Evolutionary conservation across 2,888 invertebrate genomes (phyloP), one percentile per base, ranked within the genome.

Genomic region (Hypena proboscidalis): DNA sequence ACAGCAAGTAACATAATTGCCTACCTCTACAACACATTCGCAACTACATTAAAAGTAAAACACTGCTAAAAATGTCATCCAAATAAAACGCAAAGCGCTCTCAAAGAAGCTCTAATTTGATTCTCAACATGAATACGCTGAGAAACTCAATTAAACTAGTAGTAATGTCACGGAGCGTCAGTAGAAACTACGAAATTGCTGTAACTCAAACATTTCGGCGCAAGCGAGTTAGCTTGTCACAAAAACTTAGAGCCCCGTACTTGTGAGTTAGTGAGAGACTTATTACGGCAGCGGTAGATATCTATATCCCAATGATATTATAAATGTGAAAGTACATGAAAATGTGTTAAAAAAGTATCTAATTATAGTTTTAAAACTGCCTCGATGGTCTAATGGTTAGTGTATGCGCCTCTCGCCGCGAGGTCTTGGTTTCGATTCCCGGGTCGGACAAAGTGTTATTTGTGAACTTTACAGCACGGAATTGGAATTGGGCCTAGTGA

Each of bases 151-250:
- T 71, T 70, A 55, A 64, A 67, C 63, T 68, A 61, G 71, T 64
- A 68, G 58, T 62, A 58, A 54, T 62, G 58, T 51, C 56, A 55
- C 62, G 57, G 51, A 57, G 45, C 60, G 56, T 56, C 61, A 64
- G 62, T 53, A 61, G 47, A 59, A 67, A 65, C 70, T 70, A 63
- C 68, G 59, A 74, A 80, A 80, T 78, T 75, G 74, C 75, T 75
- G 60, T 70, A 77, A 77, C 70, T 74, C 74, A 74, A 76, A 74
- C 74, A 75, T 77, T 79, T 75, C 70, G 63, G 63, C 54, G 59
- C 46, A 69, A 71, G 64, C 60, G 66, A 83, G 81, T 82, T 77
- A 70, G 74, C 75, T 72, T 83, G 83, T 85, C 83, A 78, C 80
- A 83, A 82, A 82, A 85, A 85, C 82, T 85, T 85, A 75, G 62